These are phyloP conservation scores for Hylaea fasciaria DNA, from an alignment of 2,888 invertebrate genomes.

Conservation along the genomic window DNA sequence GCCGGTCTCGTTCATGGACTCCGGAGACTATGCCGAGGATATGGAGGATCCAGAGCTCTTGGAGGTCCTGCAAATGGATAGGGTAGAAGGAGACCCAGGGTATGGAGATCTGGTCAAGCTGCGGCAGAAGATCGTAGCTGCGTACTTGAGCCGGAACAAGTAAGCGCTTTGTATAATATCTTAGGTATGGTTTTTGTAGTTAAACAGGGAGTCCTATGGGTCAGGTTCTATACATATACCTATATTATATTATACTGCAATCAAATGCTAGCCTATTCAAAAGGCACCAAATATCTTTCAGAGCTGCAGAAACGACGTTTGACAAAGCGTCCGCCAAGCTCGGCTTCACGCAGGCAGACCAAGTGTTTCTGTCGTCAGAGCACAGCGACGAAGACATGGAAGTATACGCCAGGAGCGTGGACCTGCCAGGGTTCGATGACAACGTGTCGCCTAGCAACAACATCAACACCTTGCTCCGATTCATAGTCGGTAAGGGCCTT, in stretches of 20 bases:
- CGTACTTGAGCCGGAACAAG: constrained; percentile 73
- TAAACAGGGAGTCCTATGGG: too few relatives aligned
- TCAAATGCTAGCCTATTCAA: too few relatives aligned
- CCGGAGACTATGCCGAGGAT: constrained; percentile 71
- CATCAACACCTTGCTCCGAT: constrained; percentile 88
- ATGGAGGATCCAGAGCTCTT: constrained; percentile 62
- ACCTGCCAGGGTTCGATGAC: constrained; percentile 93
- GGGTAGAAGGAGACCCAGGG: constrained; percentile 69
- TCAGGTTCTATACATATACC: too few relatives aligned
- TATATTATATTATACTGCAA: too few relatives aligned
- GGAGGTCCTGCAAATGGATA: constrained; percentile 60
- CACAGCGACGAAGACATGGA: constrained; percentile 90
- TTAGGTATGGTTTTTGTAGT: too few relatives aligned
- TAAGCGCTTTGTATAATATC: constrained; percentile 47
- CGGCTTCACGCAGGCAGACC: constrained; percentile 70
- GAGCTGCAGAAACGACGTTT: constrained; percentile 62
- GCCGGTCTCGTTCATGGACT: constrained; percentile 77
- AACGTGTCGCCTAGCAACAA: constrained; percentile 92
- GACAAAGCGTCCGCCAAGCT: constrained; percentile 69
- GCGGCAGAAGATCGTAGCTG: constrained; percentile 74
- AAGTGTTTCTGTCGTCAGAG: constrained; percentile 85
- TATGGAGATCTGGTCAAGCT: constrained; percentile 70
- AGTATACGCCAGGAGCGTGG: constrained; percentile 89
- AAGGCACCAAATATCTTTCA: constrained; percentile 35
- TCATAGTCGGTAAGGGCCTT: constrained; percentile 85